A percentile compares a stretch with the other conserved stretches of the same genome.
Conservation (phyloP, 2,797 vertebrate genomes). For the Martes flavigula region DNA sequence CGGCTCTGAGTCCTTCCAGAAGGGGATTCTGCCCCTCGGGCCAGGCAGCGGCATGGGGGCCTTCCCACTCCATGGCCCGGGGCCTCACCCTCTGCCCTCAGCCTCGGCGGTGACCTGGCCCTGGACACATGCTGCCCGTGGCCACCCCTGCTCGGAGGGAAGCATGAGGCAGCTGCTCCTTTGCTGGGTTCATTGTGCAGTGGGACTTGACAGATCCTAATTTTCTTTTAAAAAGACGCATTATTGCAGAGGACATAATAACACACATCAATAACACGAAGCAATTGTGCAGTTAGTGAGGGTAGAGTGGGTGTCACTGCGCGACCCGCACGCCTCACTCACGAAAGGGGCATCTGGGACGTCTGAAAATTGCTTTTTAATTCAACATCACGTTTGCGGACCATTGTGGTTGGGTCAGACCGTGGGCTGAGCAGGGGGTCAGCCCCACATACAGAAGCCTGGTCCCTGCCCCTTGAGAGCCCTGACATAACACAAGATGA, state of each 20-base stretch:
- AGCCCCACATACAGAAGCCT: background rate
- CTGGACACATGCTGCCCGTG: background rate
- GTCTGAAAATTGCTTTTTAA: background rate
- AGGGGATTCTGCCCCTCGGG: background rate
- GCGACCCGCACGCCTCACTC: accelerated
- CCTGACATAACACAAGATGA: background rate
- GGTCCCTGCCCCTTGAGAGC: too few relatives aligned
- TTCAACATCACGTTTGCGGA: background rate
- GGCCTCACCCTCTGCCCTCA: background rate
- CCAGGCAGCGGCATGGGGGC: background rate
- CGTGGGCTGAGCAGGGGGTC: too few relatives aligned
- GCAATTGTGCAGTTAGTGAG: constrained; percentile 61
- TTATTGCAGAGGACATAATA: constrained; percentile 23
- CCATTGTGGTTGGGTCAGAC: background rate
- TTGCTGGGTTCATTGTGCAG: background rate
- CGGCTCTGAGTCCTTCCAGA: background rate
- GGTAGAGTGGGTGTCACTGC: background rate
- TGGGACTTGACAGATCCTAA: constrained; percentile 58
- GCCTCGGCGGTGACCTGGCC: background rate
- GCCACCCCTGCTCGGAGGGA: background rate
- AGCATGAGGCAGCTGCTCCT: constrained; percentile 32
- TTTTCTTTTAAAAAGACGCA: constrained; percentile 65
- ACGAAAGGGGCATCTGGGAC: background rate
- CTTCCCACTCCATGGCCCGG: background rate
- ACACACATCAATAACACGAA: background rate